phyloP scores from a whole-genome alignment of 2,888 invertebrate genomes.

The Chironomus tentans region DNA sequence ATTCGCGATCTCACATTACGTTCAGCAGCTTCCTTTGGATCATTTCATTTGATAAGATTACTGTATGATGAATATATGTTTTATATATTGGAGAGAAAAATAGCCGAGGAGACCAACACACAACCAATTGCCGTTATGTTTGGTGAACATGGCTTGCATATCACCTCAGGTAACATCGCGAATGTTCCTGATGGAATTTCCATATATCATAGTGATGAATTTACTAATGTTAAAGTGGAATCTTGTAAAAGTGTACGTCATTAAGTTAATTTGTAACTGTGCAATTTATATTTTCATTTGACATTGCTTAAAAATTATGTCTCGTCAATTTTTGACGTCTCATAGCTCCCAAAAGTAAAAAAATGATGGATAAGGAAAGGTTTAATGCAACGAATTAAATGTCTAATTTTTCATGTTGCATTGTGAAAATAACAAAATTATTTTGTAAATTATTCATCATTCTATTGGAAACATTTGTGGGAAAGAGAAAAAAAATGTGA shows the following conservation, averaged over 20 bases:
- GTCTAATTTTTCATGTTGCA: too few species aligned
- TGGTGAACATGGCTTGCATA: slow-evolving; percentile 4
- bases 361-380: too few species aligned
- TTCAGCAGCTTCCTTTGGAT: slow-evolving; percentile 97
- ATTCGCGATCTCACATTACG: slow-evolving; percentile 92
- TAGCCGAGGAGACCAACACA: slow-evolving; percentile 79
- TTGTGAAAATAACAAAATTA: too few species aligned
- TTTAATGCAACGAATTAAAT: too few species aligned
- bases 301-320: not conserved
- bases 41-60: slow-evolving; percentile 94
- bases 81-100: slow-evolving; percentile 93
- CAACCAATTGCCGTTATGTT: slow-evolving; percentile 91
- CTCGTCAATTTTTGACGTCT: too few species aligned
- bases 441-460: too few species aligned
- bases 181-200: not conserved
- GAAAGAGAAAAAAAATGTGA: too few species aligned
- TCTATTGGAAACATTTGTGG: too few species aligned
- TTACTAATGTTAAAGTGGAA: slow-evolving; percentile 19
- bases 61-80: slow-evolving; percentile 99
- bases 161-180: not conserved
- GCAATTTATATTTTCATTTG: not conserved
- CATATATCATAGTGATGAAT: slow-evolving; percentile 12
- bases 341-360: too few species aligned
- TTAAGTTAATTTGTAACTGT: slow-evolving; percentile 1
- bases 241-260: slow-evolving; percentile 4